Base-by-base conservation (phyloP, 2,888 invertebrate species). In the Caenorhabditis imperialis region DNA sequence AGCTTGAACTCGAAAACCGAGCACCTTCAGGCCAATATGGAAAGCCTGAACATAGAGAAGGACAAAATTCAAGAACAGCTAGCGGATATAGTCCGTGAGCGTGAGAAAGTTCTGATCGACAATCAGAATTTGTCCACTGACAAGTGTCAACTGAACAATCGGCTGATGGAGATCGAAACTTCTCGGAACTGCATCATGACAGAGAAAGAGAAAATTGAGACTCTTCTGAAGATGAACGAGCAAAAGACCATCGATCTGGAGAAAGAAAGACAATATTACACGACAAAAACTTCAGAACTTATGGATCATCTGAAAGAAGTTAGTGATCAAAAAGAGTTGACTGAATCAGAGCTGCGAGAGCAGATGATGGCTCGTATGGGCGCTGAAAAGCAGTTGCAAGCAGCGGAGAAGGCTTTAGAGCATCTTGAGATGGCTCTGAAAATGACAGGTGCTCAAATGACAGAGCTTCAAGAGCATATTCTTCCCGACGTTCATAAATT, bases 401-500 rank as follows among this genome's bases (percentile, higher is more conserved):
- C 84, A 0, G 84, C 84, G 14, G 84, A 84, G 50, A 81, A 81
- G 44, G 89, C 90, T 1, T 77, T 90, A 37, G 83, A 85, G 45
- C 88, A 88, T 42, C 83, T 90, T 40, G 89, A 89, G 48, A 82
- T 83, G 70, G 89, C 89, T 1, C 86, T 90, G 44, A 85, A 88
- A 33, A 86, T 88, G 69, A 86, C 88, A 16, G 83, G 84, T 5
- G 84, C 83, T 1, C 84, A 85, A 48, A 84, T 86, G 79, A 83
- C 82, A 22, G 88, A 88, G 22, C 85, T 88, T 5, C 89, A 88
- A 53, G 89, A 89, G 77, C 88, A 89, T 71, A 89, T 90, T 85
- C 88, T 89, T 77, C 88, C 89, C 12, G 89, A 90, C 84, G 90
- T 90, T 14, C 88, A 88, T 70, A 89, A 89, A 77, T 85, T 90